Evolutionary conservation across 2,888 invertebrate genomes (phyloP).

Genomic region (Eulithis prunata): DNA sequence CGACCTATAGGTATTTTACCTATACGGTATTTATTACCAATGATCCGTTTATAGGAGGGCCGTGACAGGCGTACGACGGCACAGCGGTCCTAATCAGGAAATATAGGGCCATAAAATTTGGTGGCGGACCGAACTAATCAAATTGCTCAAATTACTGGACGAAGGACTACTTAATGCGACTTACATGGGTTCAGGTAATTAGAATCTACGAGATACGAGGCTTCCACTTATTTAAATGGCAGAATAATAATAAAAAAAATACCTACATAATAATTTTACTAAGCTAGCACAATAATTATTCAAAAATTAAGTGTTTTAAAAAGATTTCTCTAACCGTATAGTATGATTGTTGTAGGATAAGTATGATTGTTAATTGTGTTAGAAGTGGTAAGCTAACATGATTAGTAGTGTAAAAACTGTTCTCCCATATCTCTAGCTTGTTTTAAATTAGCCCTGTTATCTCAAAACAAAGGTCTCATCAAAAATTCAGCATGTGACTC

Average conservation of each 20-base stretch:
- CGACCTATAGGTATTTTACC: slow-evolving; percentile 29
- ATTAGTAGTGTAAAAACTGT: background rate
- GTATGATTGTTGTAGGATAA: too few relatives aligned
- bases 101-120: slow-evolving; percentile 80
- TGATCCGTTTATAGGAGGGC: slow-evolving; percentile 42
- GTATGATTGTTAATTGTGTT: too few relatives aligned
- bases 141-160: slow-evolving; percentile 71
- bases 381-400: too few relatives aligned
- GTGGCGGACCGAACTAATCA: slow-evolving; percentile 73
- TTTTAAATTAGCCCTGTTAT: slow-evolving; percentile 49
- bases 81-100: slow-evolving; percentile 75
- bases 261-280: too few relatives aligned
- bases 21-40: slow-evolving; percentile 36
- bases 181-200: slow-evolving; percentile 46
- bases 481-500: slow-evolving; percentile 82
- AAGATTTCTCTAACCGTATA: too few relatives aligned
- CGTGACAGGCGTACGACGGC: slow-evolving; percentile 50
- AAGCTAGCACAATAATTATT: too few relatives aligned
- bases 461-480: slow-evolving; percentile 78
- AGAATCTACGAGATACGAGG: slow-evolving; percentile 16
- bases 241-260: too few relatives aligned
- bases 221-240: background rate
- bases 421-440: background rate
- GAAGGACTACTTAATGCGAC: slow-evolving; percentile 46
- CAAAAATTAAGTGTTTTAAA: too few relatives aligned